Evolutionary conservation across 2,888 invertebrate genomes (phyloP).

Genomic region (Phanerotoma sp.): DNA sequence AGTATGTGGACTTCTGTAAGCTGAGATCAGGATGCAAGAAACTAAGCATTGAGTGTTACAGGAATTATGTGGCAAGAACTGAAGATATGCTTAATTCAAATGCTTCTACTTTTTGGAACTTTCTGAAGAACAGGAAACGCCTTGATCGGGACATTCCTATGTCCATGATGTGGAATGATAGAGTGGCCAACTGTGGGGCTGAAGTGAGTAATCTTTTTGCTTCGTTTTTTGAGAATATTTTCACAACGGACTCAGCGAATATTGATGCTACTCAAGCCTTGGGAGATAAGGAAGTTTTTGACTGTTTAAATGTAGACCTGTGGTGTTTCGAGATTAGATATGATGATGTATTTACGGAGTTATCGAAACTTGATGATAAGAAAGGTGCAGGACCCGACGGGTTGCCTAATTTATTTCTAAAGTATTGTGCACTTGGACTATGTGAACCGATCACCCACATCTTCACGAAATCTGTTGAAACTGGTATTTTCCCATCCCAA

Average conservation of each 20-base stretch:
- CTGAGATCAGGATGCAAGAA: background rate
- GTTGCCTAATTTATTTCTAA: background rate
- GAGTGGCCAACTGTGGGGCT: background rate
- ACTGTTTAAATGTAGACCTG: background rate
- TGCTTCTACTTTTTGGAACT: background rate
- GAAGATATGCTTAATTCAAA: background rate
- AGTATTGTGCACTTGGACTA: background rate
- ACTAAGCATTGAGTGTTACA: background rate
- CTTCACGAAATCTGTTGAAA: slow-evolving; percentile 12
- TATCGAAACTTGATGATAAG: background rate
- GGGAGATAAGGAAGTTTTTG: background rate
- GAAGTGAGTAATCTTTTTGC: slow-evolving; percentile 2
- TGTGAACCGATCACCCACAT: slow-evolving; percentile 13
- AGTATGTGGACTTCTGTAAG: background rate
- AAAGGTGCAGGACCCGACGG: background rate
- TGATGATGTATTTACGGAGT: background rate
- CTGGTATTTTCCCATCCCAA: slow-evolving; percentile 6
- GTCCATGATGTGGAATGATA: background rate
- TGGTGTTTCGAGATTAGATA: background rate
- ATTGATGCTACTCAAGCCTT: background rate
- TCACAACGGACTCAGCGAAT: background rate
- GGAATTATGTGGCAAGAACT: background rate
- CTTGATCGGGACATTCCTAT: background rate
- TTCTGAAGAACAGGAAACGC: background rate
- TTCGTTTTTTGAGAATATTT: background rate